A percentile compares a stretch with the other conserved stretches of the same genome.
Conservation (phyloP, 2,888 invertebrate species). For the Pseudanteris insignis region DNA sequence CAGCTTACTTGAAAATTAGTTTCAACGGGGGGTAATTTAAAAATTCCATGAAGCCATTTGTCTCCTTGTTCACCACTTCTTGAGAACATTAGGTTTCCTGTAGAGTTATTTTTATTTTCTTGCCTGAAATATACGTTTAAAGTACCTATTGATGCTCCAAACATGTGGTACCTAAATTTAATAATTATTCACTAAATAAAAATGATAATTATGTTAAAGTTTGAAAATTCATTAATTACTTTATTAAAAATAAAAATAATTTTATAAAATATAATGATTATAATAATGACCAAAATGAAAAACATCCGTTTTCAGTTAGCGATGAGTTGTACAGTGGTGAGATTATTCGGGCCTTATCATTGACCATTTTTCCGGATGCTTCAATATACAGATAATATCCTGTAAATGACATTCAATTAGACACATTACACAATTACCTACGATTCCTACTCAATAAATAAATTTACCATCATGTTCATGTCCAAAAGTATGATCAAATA, state of each 20-base stretch:
- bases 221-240: no score
- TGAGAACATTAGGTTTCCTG: slow-evolving; percentile 70
- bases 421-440: background rate
- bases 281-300: slow-evolving; percentile 70
- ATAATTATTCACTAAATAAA: background rate
- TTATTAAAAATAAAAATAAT: no score
- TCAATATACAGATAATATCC: slow-evolving; percentile 88
- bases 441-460: no score
- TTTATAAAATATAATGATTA: no score
- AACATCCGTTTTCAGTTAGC: slow-evolving; percentile 65
- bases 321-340: slow-evolving; percentile 75
- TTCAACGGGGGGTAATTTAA: slow-evolving; percentile 65
- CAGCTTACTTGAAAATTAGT: slow-evolving; percentile 58
- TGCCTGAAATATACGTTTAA: slow-evolving; percentile 70
- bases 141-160: slow-evolving; percentile 72
- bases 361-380: slow-evolving; percentile 72
- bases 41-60: slow-evolving; percentile 72
- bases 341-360: slow-evolving; percentile 77
- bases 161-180: slow-evolving; percentile 80
- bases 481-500: slow-evolving; percentile 79
- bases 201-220: no score
- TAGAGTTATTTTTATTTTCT: slow-evolving; percentile 63
- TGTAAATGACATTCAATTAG: slow-evolving; percentile 57
- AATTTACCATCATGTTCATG: slow-evolving; percentile 66
- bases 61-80: slow-evolving; percentile 77